Evolutionary conservation across 2,797 vertebrate species (phyloP).

Genomic region (Onychomys arenicola): DNA sequence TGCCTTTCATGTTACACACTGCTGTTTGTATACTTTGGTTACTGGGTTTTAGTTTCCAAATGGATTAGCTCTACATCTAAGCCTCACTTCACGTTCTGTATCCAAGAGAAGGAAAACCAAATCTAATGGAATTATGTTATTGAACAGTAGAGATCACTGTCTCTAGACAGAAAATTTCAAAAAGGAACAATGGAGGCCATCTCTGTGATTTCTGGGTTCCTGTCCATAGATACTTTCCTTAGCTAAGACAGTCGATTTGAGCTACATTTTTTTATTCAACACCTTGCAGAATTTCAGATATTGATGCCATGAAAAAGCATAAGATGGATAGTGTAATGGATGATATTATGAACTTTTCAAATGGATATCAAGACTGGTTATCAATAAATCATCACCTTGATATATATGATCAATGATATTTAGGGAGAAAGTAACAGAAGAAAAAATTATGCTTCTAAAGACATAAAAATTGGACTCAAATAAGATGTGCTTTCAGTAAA

Average conservation of each 20-base stretch:
- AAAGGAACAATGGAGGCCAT: neutral
- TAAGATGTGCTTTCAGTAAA: neutral
- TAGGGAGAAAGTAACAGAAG: neutral
- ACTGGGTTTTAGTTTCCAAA: neutral
- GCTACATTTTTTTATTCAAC: neutral
- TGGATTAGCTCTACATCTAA: neutral
- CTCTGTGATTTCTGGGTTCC: neutral
- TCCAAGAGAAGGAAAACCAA: neutral
- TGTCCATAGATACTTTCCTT: neutral
- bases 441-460: neutral
- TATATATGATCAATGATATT: neutral
- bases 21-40: neutral
- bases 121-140: neutral
- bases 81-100: neutral
- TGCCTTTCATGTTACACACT: neutral
- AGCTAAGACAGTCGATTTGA: neutral
- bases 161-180: neutral
- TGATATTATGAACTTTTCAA: neutral
- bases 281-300: neutral
- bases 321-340: neutral
- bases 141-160: neutral
- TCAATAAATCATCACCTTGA: neutral
- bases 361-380: neutral
- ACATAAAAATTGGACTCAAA: neutral
- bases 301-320: slow-evolving; percentile 1